Conservation (phyloP, 2,888 invertebrate genomes). For the Trilocha varians region DNA sequence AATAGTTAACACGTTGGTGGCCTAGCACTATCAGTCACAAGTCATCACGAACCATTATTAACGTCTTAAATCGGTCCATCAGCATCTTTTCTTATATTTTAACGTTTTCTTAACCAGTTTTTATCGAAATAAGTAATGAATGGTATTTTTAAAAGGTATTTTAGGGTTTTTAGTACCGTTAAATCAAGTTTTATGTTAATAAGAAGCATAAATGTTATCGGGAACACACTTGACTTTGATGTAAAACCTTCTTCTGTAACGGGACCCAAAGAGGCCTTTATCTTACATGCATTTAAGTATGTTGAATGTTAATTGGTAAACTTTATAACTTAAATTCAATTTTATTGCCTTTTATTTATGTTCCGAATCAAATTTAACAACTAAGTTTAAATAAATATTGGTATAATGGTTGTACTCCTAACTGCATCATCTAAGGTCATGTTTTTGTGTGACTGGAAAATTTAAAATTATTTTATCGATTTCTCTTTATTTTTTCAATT, state of each 20-base stretch:
- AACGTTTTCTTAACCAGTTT: not conserved
- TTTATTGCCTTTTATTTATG: too few relatives aligned
- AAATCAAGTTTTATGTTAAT: conserved; percentile 1
- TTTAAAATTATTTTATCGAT: too few relatives aligned
- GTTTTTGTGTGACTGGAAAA: too few relatives aligned
- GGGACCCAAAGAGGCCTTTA: not conserved
- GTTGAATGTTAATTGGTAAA: too few relatives aligned
- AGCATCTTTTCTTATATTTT: not conserved
- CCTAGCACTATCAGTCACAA: not conserved
- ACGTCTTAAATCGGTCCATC: not conserved
- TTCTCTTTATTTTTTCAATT: too few relatives aligned
- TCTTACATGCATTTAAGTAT: not conserved
- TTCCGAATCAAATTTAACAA: too few relatives aligned
- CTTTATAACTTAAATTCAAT: too few relatives aligned
- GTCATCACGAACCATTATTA: not conserved
- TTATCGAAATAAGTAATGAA: not conserved
- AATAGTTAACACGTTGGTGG: too few relatives aligned
- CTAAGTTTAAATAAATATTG: too few relatives aligned
- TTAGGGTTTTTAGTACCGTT: not conserved
- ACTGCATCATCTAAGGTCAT: too few relatives aligned
- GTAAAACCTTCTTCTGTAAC: not conserved
- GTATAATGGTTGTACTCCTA: too few relatives aligned
- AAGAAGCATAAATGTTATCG: conserved; percentile 1
- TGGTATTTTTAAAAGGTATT: not conserved
- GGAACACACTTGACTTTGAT: conserved; percentile 1